A percentile compares a stretch with the other conserved stretches of the same genome.
phyloP scores from a whole-genome alignment of 1,140 invertebrate species.

The Saccostrea glomerata region DNA sequence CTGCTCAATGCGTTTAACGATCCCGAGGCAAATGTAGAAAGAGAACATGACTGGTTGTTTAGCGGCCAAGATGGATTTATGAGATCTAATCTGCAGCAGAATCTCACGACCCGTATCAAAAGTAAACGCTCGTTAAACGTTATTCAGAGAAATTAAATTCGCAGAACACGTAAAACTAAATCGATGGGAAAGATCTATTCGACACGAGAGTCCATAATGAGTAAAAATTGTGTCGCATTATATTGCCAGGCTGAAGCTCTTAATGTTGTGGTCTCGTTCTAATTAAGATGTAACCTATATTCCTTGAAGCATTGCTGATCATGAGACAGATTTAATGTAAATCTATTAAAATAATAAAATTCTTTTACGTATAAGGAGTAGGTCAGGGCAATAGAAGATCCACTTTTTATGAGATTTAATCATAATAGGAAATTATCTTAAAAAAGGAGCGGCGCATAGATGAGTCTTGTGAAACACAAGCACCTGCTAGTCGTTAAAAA shows the following conservation, averaged over 20 bases:
- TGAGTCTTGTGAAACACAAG: too few relatives aligned
- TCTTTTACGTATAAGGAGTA: too few relatives aligned
- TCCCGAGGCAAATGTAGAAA: background rate
- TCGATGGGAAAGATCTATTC: background rate
- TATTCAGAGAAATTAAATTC: constrained; percentile 35
- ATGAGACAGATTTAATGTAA: too few relatives aligned
- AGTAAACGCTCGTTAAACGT: constrained; percentile 1
- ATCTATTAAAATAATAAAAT: too few relatives aligned
- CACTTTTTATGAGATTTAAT: too few relatives aligned
- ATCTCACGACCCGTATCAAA: constrained; percentile 35
- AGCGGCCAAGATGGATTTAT: background rate
- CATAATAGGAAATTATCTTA: too few relatives aligned
- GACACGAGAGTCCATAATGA: background rate
- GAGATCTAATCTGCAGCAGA: background rate
- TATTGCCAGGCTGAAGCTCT: background rate
- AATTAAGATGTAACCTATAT: too few relatives aligned
- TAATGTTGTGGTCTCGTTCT: background rate
- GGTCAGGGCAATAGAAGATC: too few relatives aligned
- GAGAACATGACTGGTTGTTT: background rate
- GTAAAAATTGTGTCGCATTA: background rate
- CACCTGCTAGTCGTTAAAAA: too few relatives aligned
- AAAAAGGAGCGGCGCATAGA: too few relatives aligned
- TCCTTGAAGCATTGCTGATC: too few relatives aligned
- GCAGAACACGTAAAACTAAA: background rate
- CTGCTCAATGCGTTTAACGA: background rate